Conservation (phyloP, 2,797 vertebrate species). For the Lagodon rhomboides region DNA sequence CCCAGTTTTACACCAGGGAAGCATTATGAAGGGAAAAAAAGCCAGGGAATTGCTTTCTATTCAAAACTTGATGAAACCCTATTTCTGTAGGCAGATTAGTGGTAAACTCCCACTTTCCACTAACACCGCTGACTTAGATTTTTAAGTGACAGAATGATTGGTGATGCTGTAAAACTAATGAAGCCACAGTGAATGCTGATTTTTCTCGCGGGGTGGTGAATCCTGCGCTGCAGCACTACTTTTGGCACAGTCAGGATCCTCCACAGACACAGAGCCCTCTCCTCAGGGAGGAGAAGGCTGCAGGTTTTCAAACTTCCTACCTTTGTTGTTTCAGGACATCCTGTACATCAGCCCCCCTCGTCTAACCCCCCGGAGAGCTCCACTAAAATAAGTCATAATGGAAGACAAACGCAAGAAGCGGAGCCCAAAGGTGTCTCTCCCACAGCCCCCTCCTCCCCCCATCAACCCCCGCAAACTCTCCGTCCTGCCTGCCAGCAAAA, state of each 20-base stretch:
- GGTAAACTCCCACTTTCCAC: not conserved
- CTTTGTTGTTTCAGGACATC: conserved; percentile 69
- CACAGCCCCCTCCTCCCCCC: conserved; percentile 86
- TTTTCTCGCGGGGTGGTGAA: conserved; percentile 28
- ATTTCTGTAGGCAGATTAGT: not conserved
- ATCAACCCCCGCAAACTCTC: conserved; percentile 90
- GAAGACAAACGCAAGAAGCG: conserved; percentile 96
- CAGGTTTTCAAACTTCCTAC: conserved; percentile 58
- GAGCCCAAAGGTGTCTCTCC: conserved; percentile 91
- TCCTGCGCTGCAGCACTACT: conserved; percentile 44
- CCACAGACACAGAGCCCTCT: not conserved
- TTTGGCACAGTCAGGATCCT: conserved; percentile 40
- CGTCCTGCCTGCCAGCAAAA: conserved; percentile 92
- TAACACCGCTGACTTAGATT: not conserved
- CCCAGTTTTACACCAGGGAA: not conserved
- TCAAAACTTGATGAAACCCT: not conserved
- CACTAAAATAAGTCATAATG: conserved; percentile 77
- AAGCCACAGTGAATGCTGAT: conserved; percentile 10
- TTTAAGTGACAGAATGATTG: conserved; percentile 12
- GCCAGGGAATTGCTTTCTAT: not conserved
- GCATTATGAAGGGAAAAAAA: not conserved
- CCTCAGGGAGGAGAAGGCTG: conserved; percentile 24
- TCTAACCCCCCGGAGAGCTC: not conserved
- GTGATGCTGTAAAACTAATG: conserved; percentile 23
- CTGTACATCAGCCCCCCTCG: conserved; percentile 20